Base-by-base conservation (phyloP, 2,797 vertebrate species). In the Melanotaenia nigrans region DNA sequence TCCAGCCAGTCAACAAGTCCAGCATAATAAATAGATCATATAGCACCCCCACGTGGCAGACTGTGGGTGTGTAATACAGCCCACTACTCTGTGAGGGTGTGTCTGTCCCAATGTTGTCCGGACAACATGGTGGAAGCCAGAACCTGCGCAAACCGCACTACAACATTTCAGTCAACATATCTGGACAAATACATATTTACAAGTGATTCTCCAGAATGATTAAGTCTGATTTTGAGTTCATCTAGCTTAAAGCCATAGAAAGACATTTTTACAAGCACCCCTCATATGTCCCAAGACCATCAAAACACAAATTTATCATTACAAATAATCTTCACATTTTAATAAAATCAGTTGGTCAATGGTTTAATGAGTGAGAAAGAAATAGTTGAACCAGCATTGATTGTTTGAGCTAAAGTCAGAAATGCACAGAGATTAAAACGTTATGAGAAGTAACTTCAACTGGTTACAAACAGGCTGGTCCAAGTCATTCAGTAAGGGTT, bases 141-240 rank as follows among this genome's bases (percentile, higher is more conserved):
- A 85, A 87, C 79, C 85, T 86, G 85, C 90, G 84, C 82, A 68
- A 88, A 87, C 80, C 85, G 77, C 80, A 24, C 73, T 69, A 57
- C 69, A 63, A 66, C 32, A 45, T 70, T 86, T 83, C 74, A 78
- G 67, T 88, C 71, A 68, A 64, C 69, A 85, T 36, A 83, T 76
- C 75, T 77, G 13, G 2, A 87, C 80, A 78, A 71, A 83, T 84
- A 87, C 83, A 88, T 84, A 89, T 91, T 87, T 89, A 92, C 83
- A 80, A 42, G 49, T 73, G 61, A 82, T 71, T 20, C 61, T 80
- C 80, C 42, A 71, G 40, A 70, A 18, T 73, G 47, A 77, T 69
- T 38, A 55, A 59, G 59, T 75, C 73, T 58, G 66, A 62, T 73
- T 67, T 62, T 47, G 35, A 61, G 61, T 81, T 63, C n/a, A 12